These are phyloP conservation scores for Tortricodes alternella DNA, from an alignment of 2,888 invertebrate genomes.

Conservation along the genomic window DNA sequence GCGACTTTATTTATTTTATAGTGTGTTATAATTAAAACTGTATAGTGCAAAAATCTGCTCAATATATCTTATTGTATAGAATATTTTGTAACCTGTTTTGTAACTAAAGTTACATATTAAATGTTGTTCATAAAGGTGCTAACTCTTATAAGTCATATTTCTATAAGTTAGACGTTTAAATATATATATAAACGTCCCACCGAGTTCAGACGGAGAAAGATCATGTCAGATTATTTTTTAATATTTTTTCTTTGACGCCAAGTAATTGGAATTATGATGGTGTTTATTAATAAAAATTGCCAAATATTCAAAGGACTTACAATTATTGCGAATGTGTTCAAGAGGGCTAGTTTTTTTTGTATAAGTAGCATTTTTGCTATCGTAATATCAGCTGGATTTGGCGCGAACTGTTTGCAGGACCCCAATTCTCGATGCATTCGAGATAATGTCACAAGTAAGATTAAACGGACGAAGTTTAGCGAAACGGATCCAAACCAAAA, in stretches of 20 bases:
- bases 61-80: constrained; percentile 49
- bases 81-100: constrained; percentile 26
- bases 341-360: neutral
- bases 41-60: constrained; percentile 50
- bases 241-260: constrained; percentile 3
- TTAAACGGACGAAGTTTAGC: no score
- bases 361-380: no score
- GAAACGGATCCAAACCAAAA: no score
- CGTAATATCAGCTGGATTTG: no score
- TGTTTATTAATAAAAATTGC: constrained; percentile 25
- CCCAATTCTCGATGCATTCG: no score
- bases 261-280: no score
- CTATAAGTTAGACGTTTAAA: constrained; percentile 21
- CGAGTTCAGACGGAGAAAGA: constrained; percentile 26
- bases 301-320: constrained; percentile 28
- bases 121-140: constrained; percentile 44
- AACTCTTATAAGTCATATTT: constrained; percentile 33
- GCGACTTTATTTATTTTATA: no score
- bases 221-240: constrained; percentile 7
- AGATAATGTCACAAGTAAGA: no score
- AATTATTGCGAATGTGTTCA: neutral
- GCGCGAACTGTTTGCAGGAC: no score
- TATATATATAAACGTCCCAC: constrained; percentile 32
- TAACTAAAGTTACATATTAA: constrained; percentile 36
- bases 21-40: neutral